Base-by-base conservation (phyloP, 2,797 vertebrate genomes). In the Nannoperca obscura region DNA sequence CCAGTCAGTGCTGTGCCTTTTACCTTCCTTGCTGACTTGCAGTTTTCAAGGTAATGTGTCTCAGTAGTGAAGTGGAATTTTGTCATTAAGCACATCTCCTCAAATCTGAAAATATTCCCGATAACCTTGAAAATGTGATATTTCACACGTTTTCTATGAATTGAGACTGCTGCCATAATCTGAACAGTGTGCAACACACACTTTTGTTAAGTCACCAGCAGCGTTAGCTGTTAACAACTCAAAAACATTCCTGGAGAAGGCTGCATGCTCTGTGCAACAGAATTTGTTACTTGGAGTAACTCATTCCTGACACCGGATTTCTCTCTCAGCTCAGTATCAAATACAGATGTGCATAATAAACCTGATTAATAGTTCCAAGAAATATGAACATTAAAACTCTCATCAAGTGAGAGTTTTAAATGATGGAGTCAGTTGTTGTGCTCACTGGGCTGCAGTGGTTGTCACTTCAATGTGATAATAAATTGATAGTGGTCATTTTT, bases 11-110 rank as follows among this genome's bases (percentile, higher is more conserved):
- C 19, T 19, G 20, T 59, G 47, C 22, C 36, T 36, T 70, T 42
- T 27, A 50, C 27, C 36, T 32, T 64, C 27, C 24, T 27, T 55
- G 70, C 75, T 78, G 71, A 82, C 40, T 78, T 78, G 32, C 22
- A 69, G 30, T 42, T 65, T 65, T n/a, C 5, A 52, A 38, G 27
- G 19, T 22, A 19, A 10, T n/a, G 2, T 15, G 8, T n/a, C 13
- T 34, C 22, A 1, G 2, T 40, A 22, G 20, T 36, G 30, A 57
- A 34, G 17, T 61, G 7, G 50, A 22, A 46, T 22, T 3, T 24
- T 19, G 9, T 20, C n/a, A 15, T 64, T 15, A 50, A 22, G 4
- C n/a, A 49, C 22, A 30, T 4, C 8, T 7, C 19, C 11, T 27
- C 13, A 19, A 14, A 19, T 52, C 27, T 47, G 3, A 27, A 50